These are phyloP conservation scores for Lampris incognitus DNA, from an alignment of 2,113 vertebrate species.

Conservation along the genomic window DNA sequence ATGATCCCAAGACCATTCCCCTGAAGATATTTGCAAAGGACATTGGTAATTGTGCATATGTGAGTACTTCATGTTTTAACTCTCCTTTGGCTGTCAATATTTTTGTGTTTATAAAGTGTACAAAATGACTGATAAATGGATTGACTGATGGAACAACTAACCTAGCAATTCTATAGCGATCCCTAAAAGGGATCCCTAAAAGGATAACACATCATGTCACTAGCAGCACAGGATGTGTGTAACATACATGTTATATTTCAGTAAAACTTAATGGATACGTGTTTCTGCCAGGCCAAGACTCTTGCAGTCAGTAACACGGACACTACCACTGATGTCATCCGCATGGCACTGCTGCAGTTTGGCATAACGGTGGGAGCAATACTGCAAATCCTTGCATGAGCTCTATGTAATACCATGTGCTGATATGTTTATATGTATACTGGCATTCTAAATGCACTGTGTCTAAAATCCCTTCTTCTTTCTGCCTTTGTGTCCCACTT, in stretches of 20 bases:
- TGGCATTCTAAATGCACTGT: background rate
- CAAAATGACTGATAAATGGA: background rate
- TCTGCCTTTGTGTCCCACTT: too few relatives aligned
- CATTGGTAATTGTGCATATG: conserved; percentile 90
- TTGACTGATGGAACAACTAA: background rate
- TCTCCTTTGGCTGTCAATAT: background rate
- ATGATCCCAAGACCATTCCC: conserved; percentile 92
- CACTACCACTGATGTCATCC: conserved; percentile 90
- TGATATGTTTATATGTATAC: background rate
- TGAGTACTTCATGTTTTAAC: conserved; percentile 77
- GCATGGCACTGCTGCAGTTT: conserved; percentile 89
- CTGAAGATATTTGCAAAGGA: conserved; percentile 95
- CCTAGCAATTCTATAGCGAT: too few relatives aligned
- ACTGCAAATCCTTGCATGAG: too few relatives aligned
- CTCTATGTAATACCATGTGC: too few relatives aligned
- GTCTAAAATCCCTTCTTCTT: too few relatives aligned
- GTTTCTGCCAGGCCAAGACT: conserved; percentile 88
- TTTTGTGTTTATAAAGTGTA: background rate
- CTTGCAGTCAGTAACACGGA: conserved; percentile 89
- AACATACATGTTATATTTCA: background rate
- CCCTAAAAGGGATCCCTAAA: background rate
- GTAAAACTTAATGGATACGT: background rate
- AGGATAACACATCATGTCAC: background rate
- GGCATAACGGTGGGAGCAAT: conserved; percentile 87
- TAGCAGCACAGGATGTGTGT: background rate